Evolutionary conservation across 2,888 invertebrate species (phyloP).

Genomic region (Subacronicta megacephala): DNA sequence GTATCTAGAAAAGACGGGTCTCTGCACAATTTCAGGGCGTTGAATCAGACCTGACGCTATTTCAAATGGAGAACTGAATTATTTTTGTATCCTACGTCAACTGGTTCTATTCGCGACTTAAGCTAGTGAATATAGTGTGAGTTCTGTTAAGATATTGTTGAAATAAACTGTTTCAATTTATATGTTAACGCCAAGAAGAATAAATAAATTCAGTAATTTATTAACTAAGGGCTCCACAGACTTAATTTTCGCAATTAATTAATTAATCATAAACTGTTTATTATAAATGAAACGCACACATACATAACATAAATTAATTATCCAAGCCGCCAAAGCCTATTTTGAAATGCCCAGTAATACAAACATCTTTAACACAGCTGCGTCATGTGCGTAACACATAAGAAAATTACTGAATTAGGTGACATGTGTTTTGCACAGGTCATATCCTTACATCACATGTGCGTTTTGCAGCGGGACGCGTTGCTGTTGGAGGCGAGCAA

Average conservation of each 20-base stretch:
- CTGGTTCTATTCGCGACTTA: background rate
- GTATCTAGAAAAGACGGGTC: constrained; percentile 21
- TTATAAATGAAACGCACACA: background rate
- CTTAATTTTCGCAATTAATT: background rate
- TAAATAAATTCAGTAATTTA: background rate
- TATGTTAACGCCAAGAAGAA: no score
- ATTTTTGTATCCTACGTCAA: constrained; percentile 53
- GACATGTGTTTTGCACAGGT: constrained; percentile 24
- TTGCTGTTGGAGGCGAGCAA: constrained; percentile 90
- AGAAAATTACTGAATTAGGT: constrained; percentile 43
- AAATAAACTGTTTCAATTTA: background rate
- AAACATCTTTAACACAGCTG: background rate
- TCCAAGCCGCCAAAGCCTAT: background rate
- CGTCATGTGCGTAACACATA: constrained; percentile 18
- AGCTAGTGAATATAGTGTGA: constrained; percentile 13
- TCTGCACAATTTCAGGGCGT: constrained; percentile 35
- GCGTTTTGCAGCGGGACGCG: constrained; percentile 84
- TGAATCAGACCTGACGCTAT: constrained; percentile 36
- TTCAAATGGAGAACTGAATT: constrained; percentile 31
- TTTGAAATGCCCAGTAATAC: constrained; percentile 1
- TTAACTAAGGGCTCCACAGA: background rate
- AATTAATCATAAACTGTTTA: background rate
- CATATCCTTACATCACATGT: constrained; percentile 15
- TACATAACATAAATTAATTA: background rate
- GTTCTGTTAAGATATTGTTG: constrained; percentile 1